Evolutionary conservation across 1,140 invertebrate species (phyloP), one percentile per base, ranked within the genome.

Genomic region (Aphelenchoides besseyi): DNA sequence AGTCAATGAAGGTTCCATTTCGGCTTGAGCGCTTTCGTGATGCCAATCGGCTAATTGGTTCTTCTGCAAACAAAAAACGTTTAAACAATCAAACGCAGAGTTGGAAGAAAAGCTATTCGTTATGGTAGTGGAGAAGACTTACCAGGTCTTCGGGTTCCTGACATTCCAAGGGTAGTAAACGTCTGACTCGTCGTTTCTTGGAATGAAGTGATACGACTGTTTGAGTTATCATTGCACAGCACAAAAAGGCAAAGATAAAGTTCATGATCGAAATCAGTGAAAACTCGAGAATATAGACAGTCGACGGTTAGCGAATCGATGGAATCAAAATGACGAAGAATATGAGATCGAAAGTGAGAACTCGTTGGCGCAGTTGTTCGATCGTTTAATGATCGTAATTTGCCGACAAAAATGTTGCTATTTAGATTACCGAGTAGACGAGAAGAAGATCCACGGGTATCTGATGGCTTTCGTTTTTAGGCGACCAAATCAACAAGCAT

Each of bases 141-240:
- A 59, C 55, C 55, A 59, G 23, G 23, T 59, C 55, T 8, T 59
- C 55, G 5, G 55, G 55, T 33, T 59, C 55, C 23, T 48, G 12
- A 23, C 41, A 48, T 23, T 48, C 41, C 12, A 48, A 23, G 12
- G 41, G 41, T 23, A 48, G 41, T 23, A 48, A 23, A 12, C 41
- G 41, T 12, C 41, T 12, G 23, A 48, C 41, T 48, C 41, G 41
- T 12, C 41, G 41, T 23, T 48, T 48, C 41, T 48, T 48, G 12
- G 41, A 12, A 23, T 48, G 41, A 48, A 23, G 12, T 12, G 41
- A 12, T 12, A 23, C 41, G 41, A 23, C 41, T 23, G n/a, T n/a
- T n/a, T n/a, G n/a, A n/a, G n/a, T n/a, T n/a, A n/a, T n/a, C n/a
- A n/a, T n/a, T n/a, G n/a, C n/a, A n/a, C n/a, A n/a, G n/a, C n/a